phyloP scores from a whole-genome alignment of 2,888 invertebrate species.

The Romanomermis culicivorax region DNA sequence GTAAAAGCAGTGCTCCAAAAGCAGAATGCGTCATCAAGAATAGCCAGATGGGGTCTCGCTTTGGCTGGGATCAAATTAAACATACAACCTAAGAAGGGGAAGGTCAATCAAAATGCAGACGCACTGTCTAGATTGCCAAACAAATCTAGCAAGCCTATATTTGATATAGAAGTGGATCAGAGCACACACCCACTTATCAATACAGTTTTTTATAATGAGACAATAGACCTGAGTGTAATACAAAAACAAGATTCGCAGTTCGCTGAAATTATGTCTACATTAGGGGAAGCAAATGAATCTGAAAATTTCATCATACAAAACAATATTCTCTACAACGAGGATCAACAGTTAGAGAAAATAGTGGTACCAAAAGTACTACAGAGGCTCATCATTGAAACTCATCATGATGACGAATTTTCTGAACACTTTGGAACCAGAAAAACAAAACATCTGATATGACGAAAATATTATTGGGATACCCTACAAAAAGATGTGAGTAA shows the following conservation, averaged over 20 bases:
- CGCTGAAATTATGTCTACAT: too few relatives aligned
- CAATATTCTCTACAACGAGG: too few relatives aligned
- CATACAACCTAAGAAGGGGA: not conserved
- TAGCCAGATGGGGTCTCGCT: slow-evolving; percentile 31
- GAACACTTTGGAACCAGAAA: not conserved
- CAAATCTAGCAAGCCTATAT: not conserved
- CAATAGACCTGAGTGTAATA: not conserved
- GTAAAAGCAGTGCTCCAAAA: slow-evolving; percentile 32
- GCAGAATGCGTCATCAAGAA: slow-evolving; percentile 30
- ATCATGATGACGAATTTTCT: too few relatives aligned
- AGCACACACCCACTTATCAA: not conserved
- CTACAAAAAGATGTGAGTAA: not conserved
- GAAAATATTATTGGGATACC: not conserved
- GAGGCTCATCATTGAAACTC: too few relatives aligned
- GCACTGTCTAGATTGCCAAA: slow-evolving; percentile 22
- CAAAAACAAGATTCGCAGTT: not conserved
- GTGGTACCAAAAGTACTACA: too few relatives aligned
- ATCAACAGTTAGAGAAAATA: too few relatives aligned
- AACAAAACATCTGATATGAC: not conserved
- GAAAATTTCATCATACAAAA: too few relatives aligned
- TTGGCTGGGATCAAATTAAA: slow-evolving; percentile 25
- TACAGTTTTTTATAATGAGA: not conserved
- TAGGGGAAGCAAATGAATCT: too few relatives aligned
- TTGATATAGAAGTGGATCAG: not conserved
- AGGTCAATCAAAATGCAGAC: slow-evolving; percentile 28